phyloP scores from a whole-genome alignment of 2,113 vertebrate species.

The Tragelaphus scriptus region DNA sequence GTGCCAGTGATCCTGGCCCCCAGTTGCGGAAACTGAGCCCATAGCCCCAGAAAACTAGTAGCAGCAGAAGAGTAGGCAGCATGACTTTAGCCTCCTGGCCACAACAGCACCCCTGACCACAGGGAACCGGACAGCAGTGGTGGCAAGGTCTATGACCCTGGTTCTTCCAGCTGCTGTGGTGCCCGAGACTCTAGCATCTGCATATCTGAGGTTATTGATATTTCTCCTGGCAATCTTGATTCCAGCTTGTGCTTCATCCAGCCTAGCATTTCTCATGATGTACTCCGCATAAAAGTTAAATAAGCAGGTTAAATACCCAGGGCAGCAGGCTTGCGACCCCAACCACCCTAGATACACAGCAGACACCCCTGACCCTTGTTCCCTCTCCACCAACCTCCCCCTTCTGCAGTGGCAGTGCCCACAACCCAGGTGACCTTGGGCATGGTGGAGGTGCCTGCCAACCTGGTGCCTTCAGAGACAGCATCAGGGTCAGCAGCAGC shows the following conservation, averaged over 20 bases:
- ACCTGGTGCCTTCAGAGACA: not conserved
- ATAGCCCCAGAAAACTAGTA: not conserved
- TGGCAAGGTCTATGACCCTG: not conserved
- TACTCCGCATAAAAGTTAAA: too few species aligned
- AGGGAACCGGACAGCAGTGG: not conserved
- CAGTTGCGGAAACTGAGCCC: not conserved
- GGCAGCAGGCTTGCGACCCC: not conserved
- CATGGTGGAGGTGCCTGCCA: not conserved
- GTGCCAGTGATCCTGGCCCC: not conserved
- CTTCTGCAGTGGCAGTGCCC: not conserved
- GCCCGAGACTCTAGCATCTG: not conserved
- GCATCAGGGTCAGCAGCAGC: not conserved
- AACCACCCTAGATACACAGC: not conserved
- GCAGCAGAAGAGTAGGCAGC: not conserved
- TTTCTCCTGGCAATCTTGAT: too few species aligned
- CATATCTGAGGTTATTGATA: too few species aligned
- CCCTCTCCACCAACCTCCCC: not conserved
- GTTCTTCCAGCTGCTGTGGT: not conserved
- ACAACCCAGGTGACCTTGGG: not conserved
- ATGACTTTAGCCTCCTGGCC: not conserved
- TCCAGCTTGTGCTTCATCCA: too few species aligned
- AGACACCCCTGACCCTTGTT: not conserved
- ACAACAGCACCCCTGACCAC: not conserved
- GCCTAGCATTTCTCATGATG: too few species aligned
- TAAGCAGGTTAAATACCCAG: too few species aligned